These are phyloP conservation scores for Dromas ardeola DNA, from an alignment of 2,113 vertebrate genomes.

Conservation along the genomic window DNA sequence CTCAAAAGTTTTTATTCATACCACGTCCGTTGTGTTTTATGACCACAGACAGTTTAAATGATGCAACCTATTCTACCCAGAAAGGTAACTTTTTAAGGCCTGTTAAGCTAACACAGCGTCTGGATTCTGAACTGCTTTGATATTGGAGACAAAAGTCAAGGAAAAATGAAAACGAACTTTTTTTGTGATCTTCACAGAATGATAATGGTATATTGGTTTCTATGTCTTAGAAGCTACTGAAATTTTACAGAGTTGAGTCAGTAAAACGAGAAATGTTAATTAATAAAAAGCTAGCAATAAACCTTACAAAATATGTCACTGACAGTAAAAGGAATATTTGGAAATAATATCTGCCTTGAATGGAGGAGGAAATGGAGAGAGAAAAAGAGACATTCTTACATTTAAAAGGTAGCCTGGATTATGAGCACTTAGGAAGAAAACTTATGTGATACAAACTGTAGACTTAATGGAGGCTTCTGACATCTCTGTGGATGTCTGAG, in stretches of 20 bases:
- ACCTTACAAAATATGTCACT: background rate
- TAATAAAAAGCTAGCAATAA: background rate
- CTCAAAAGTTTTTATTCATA: background rate
- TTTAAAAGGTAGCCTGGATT: background rate
- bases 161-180: background rate
- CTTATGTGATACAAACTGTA: background rate
- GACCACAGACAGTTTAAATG: background rate
- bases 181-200: background rate
- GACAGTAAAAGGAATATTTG: background rate
- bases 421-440: background rate
- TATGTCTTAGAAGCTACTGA: background rate
- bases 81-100: background rate
- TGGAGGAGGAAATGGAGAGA: background rate
- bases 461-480: background rate
- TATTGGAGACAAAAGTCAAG: background rate
- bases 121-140: background rate
- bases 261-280: background rate
- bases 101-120: background rate
- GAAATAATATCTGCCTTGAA: background rate
- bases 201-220: background rate
- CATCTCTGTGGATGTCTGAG: background rate
- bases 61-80: background rate
- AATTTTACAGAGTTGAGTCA: background rate
- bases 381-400: background rate
- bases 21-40: background rate